phyloP scores from a whole-genome alignment of 2,888 invertebrate genomes.

The Aleiodes testaceus region DNA sequence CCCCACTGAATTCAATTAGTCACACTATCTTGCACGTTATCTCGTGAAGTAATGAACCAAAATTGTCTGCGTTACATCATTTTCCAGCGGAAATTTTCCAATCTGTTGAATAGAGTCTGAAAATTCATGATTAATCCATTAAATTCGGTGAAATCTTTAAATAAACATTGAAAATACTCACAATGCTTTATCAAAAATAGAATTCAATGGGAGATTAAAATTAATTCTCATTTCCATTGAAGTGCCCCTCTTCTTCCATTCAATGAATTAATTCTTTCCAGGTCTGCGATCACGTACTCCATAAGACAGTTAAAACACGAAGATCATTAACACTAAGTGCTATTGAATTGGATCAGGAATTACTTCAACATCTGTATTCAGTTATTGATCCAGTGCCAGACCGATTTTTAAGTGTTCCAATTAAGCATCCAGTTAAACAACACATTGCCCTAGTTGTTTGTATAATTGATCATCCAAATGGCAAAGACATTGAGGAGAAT shows the following conservation, averaged over 20 bases:
- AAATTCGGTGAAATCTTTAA: too few species aligned
- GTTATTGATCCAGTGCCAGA: conserved; percentile 56
- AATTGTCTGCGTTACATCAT: too few species aligned
- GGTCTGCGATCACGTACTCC: conserved; percentile 59
- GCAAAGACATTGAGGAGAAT: conserved; percentile 53
- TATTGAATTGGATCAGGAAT: conserved; percentile 59
- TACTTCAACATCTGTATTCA: conserved; percentile 57
- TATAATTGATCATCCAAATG: conserved; percentile 59
- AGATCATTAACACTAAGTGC: conserved; percentile 52
- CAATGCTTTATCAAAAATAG: too few species aligned
- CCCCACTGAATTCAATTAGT: too few species aligned
- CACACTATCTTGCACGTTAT: too few species aligned
- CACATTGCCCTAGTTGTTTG: conserved; percentile 66
- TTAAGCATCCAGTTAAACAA: conserved; percentile 62
- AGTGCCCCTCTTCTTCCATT: neutral
- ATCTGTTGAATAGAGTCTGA: too few species aligned
- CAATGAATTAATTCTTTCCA: conserved; percentile 44
- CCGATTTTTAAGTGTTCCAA: conserved; percentile 61
- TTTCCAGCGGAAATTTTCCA: too few species aligned
- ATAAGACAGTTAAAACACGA: conserved; percentile 53
- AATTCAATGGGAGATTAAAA: neutral
- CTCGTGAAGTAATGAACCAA: too few species aligned
- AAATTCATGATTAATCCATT: too few species aligned
- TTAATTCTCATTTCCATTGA: neutral
- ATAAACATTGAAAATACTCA: too few species aligned